Evolutionary conservation across 2,113 vertebrate genomes (phyloP).

Genomic region (Nibea albiflora): DNA sequence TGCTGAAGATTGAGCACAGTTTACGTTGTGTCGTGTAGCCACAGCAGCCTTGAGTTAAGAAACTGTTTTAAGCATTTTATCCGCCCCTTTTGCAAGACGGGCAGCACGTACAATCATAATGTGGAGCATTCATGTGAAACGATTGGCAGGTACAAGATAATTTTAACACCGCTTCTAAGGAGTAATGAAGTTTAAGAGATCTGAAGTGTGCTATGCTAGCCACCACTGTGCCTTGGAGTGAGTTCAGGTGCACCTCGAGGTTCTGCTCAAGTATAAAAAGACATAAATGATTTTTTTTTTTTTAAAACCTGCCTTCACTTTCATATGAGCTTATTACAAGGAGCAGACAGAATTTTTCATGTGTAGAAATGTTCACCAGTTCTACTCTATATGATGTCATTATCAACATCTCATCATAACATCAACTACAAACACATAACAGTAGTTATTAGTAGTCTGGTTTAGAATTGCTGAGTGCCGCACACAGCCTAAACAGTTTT

Average conservation of each 20-base stretch:
- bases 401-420: background rate
- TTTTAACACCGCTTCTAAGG: conserved; percentile 1
- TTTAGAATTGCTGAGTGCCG: conserved; percentile 6
- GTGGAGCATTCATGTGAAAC: conserved; percentile 6
- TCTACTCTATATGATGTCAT: background rate
- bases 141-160: background rate
- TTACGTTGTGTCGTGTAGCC: background rate
- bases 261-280: background rate
- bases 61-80: background rate
- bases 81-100: background rate
- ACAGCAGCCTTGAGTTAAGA: background rate
- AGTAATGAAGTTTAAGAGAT: background rate
- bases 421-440: background rate
- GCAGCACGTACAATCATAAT: background rate
- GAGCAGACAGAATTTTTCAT: conserved; percentile 8
- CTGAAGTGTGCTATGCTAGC: background rate
- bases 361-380: background rate
- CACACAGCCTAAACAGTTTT: background rate
- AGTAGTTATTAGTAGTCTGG: background rate
- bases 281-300: no score
- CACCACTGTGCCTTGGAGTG: background rate
- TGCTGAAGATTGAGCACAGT: conserved; percentile 1
- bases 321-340: background rate
- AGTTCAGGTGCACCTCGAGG: background rate
- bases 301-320: background rate